Evolutionary conservation across 2,797 vertebrate genomes (phyloP).

Genomic region (Pantherophis alleghaniensis): DNA sequence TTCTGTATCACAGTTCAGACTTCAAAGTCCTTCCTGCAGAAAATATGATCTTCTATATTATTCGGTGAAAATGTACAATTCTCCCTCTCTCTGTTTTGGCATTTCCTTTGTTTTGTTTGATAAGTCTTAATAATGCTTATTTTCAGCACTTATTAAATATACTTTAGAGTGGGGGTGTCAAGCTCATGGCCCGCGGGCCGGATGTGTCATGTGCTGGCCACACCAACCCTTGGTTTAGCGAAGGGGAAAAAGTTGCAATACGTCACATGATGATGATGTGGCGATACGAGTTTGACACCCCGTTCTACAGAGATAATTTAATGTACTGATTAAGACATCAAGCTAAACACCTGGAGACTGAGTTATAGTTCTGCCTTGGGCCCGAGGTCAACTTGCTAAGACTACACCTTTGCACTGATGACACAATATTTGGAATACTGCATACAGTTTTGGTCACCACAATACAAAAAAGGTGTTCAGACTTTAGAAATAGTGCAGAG

Average conservation of each 20-base stretch:
- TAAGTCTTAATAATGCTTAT: neutral
- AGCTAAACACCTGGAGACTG: too few relatives aligned
- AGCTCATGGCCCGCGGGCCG: too few relatives aligned
- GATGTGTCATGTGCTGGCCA: too few relatives aligned
- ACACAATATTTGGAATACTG: neutral
- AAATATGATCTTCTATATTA: neutral
- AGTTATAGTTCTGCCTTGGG: too few relatives aligned
- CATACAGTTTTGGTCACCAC: neutral
- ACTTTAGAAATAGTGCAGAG: neutral
- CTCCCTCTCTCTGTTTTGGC: neutral
- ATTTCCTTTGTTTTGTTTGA: neutral
- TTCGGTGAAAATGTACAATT: neutral
- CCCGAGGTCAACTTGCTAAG: too few relatives aligned
- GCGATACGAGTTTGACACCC: too few relatives aligned
- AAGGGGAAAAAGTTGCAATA: too few relatives aligned
- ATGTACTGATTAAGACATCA: too few relatives aligned
- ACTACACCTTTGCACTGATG: neutral
- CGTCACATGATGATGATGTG: too few relatives aligned
- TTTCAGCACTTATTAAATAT: conserved; percentile 27
- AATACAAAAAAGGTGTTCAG: neutral
- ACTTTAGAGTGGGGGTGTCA: too few relatives aligned
- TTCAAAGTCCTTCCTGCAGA: neutral
- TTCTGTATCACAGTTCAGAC: neutral
- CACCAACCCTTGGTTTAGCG: too few relatives aligned
- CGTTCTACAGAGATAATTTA: too few relatives aligned